Conservation (phyloP, 2,888 invertebrate genomes). For the Mylabris sibirica region DNA sequence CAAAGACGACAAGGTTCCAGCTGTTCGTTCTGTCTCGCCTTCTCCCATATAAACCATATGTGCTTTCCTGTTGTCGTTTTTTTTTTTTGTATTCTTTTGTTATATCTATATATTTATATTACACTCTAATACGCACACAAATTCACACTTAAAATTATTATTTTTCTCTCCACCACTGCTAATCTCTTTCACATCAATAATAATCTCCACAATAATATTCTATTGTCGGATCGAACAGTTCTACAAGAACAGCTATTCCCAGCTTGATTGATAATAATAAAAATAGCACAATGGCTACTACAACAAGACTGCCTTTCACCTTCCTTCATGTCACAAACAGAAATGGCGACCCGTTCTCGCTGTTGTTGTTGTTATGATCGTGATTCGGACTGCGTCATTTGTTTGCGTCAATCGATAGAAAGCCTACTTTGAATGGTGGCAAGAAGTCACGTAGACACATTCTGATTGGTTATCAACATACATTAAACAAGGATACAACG, state of each 20-base stretch:
- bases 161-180: constrained; percentile 30
- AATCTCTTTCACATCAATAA: constrained; percentile 38
- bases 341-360: not conserved
- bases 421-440: not conserved
- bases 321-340: constrained; percentile 24
- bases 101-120: not conserved
- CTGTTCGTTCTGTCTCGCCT: constrained; percentile 20
- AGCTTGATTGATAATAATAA: not conserved
- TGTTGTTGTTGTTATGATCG: not conserved
- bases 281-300: constrained; percentile 16
- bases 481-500: not conserved
- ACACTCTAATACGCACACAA: constrained; percentile 18
- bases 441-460: not conserved
- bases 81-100: constrained; percentile 46
- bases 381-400: constrained; percentile 22
- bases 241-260: constrained; percentile 14
- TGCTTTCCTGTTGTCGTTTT: constrained; percentile 12
- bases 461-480: not conserved
- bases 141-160: constrained; percentile 12
- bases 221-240: constrained; percentile 16
- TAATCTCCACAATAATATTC: constrained; percentile 35
- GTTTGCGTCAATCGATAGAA: constrained; percentile 32
- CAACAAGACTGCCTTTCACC: constrained; percentile 20
- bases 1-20: constrained; percentile 35
- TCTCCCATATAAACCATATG: constrained; percentile 15